Evolutionary conservation across 2,113 vertebrate species (phyloP).

Genomic region (Corydoras maculifer): DNA sequence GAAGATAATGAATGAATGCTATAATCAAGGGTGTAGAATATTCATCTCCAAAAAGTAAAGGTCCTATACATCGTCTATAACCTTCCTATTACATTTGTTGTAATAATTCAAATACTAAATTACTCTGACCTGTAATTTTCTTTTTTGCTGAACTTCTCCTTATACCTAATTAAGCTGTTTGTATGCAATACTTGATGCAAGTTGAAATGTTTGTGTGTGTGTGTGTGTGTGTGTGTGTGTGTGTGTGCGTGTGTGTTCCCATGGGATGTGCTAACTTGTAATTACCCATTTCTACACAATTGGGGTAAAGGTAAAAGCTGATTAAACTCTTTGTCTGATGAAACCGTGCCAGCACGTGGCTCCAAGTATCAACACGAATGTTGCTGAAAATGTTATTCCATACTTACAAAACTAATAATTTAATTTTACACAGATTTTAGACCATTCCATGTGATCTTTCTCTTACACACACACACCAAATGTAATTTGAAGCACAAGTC

Average conservation of each 20-base stretch:
- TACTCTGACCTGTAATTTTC: too few species aligned
- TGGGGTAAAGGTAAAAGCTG: constrained; percentile 12
- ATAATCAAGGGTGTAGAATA: too few species aligned
- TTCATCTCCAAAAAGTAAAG: too few species aligned
- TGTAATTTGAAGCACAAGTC: too few species aligned
- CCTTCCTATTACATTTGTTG: too few species aligned
- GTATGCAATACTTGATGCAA: not conserved
- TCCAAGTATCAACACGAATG: constrained; percentile 27
- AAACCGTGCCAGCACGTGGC: constrained; percentile 3
- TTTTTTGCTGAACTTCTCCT: too few species aligned
- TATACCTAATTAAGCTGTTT: too few species aligned
- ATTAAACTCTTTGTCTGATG: constrained; percentile 22
- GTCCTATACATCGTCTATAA: too few species aligned
- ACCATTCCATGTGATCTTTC: not conserved
- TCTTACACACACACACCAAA: constrained; percentile 12
- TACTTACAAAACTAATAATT: too few species aligned
- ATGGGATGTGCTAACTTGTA: constrained; percentile 4
- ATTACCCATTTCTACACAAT: constrained; percentile 20
- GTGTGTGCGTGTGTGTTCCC: constrained; percentile 16
- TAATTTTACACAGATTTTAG: not conserved
- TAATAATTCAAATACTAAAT: too few species aligned
- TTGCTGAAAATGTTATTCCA: too few species aligned
- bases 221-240: constrained; percentile 7
- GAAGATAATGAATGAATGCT: too few species aligned
- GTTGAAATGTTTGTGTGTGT: not conserved